Evolutionary conservation across 2,113 vertebrate species (phyloP).

Genomic region (Sylvilagus bachmani): DNA sequence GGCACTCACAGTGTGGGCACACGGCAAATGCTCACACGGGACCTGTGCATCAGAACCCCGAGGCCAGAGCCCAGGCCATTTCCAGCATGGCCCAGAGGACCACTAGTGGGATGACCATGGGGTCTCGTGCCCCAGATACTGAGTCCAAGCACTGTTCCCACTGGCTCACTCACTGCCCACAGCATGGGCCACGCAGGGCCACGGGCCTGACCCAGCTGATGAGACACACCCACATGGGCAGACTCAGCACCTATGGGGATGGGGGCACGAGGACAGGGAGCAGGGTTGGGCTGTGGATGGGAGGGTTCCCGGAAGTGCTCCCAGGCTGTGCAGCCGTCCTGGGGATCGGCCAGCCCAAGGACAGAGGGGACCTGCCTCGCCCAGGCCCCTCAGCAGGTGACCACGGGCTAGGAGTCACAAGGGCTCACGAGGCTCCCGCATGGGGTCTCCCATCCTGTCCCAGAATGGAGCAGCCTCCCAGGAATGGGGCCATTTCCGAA

Average conservation of each 20-base stretch:
- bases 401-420: neutral
- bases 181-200: accelerated
- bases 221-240: neutral
- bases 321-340: neutral
- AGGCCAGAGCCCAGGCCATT: too few relatives aligned
- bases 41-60: neutral
- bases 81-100: neutral
- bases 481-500: neutral
- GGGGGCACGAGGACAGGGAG: neutral
- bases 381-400: neutral
- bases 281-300: neutral
- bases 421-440: neutral
- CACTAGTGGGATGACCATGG: neutral
- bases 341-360: neutral
- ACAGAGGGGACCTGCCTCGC: neutral
- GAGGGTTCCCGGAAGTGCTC: neutral
- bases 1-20: too few relatives aligned
- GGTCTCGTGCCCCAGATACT: neutral
- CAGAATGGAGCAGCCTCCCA: neutral
- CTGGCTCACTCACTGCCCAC: neutral
- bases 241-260: neutral
- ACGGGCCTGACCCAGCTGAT: too few relatives aligned
- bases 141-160: neutral
- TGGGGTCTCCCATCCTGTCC: neutral
- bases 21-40: too few relatives aligned